Evolutionary conservation across 2,888 invertebrate genomes (phyloP).

Genomic region (Euplagia quadripunctaria): DNA sequence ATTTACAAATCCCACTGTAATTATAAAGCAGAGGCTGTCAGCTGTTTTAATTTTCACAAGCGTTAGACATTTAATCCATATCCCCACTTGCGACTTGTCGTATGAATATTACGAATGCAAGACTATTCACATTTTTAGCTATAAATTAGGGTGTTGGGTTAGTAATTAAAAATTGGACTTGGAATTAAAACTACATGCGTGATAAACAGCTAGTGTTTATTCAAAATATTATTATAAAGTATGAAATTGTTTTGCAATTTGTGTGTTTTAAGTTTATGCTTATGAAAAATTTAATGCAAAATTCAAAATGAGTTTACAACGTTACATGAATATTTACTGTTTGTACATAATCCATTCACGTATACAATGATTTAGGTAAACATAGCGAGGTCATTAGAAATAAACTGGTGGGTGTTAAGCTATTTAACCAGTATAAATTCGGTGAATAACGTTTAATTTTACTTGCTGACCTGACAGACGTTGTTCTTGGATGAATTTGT

Average conservation of each 20-base stretch:
- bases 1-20: conserved; percentile 41
- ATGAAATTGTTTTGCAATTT: conserved; percentile 10
- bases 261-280: not conserved
- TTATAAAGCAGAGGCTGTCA: conserved; percentile 43
- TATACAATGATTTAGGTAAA: no score
- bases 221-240: conserved; percentile 13
- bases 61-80: conserved; percentile 39
- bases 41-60: conserved; percentile 40
- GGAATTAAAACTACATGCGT: conserved; percentile 32
- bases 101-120: conserved; percentile 31
- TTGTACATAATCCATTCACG: no score
- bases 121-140: conserved; percentile 29
- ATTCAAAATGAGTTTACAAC: no score
- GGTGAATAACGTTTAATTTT: no score
- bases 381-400: no score
- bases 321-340: no score
- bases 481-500: not conserved
- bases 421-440: no score
- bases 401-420: no score
- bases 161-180: conserved; percentile 41
- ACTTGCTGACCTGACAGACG: not conserved
- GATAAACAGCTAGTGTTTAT: conserved; percentile 17
- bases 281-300: no score
- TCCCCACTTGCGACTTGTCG: conserved; percentile 23
- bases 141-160: conserved; percentile 42